phyloP scores from a whole-genome alignment of 2,888 invertebrate species.

The Nomada ruficornis region DNA sequence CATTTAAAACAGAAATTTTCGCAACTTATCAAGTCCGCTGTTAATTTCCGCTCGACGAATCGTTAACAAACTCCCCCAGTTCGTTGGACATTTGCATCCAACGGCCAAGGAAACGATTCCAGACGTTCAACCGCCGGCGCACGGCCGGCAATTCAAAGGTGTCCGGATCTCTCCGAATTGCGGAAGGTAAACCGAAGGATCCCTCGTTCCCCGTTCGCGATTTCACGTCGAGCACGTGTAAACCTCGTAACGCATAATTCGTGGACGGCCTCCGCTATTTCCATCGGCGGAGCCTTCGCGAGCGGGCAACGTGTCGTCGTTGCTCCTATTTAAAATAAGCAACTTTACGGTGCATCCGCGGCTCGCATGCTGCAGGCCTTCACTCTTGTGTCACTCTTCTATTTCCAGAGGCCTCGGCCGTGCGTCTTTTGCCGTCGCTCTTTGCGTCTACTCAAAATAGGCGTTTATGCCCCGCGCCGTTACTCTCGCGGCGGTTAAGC shows the following conservation, averaged over 20 bases:
- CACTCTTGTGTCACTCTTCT: slow-evolving; percentile 63
- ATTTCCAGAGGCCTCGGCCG: slow-evolving; percentile 55
- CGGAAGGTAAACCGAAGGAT: slow-evolving; percentile 38
- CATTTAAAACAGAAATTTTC: too few relatives aligned
- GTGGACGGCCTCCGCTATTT: slow-evolving; percentile 50
- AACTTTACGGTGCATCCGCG: slow-evolving; percentile 56
- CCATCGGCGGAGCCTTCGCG: slow-evolving; percentile 57
- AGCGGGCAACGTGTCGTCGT: slow-evolving; percentile 23
- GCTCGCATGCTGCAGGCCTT: slow-evolving; percentile 47
- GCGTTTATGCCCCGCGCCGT: slow-evolving; percentile 18
- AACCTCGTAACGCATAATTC: slow-evolving; percentile 27
- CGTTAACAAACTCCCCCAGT: too few relatives aligned
- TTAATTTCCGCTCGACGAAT: too few relatives aligned
- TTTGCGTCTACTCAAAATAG: slow-evolving; percentile 28
- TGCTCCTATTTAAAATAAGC: slow-evolving; percentile 60
- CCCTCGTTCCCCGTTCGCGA: not conserved
- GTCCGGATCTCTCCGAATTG: not conserved
- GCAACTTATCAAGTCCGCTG: too few relatives aligned
- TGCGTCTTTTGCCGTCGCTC: slow-evolving; percentile 35
- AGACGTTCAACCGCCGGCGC: not conserved
- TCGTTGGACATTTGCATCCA: too few relatives aligned
- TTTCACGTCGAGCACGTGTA: slow-evolving; percentile 5
- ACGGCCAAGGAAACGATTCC: not conserved
- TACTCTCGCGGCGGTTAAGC: not conserved
- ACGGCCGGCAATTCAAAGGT: not conserved